These are phyloP conservation scores for Diplazon laetatorius DNA, from an alignment of 2,888 invertebrate species.

Conservation along the genomic window DNA sequence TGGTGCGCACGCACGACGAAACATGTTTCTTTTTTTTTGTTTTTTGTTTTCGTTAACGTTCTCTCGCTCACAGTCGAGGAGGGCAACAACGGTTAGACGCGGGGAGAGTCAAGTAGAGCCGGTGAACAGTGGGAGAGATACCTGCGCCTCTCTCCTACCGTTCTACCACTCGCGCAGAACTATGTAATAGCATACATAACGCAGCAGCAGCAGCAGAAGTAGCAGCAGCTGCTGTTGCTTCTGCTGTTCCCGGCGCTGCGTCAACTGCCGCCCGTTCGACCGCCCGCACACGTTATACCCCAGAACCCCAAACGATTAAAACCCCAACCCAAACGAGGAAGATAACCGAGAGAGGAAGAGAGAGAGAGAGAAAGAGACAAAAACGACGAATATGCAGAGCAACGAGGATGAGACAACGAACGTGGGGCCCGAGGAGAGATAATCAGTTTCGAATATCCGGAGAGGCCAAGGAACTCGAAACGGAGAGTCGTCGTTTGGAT, in stretches of 20 bases:
- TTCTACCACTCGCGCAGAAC: conserved; percentile 54
- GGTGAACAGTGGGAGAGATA: conserved; percentile 28
- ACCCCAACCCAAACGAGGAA: conserved; percentile 12
- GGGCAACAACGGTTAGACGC: no score
- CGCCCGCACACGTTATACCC: conserved; percentile 63
- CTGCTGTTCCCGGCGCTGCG: conserved; percentile 41
- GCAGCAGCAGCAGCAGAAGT: conserved; percentile 44
- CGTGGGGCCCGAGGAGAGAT: not conserved
- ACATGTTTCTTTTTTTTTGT: no score
- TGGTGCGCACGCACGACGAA: conserved; percentile 26
- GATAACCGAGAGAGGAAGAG: not conserved
- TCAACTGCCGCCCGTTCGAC: conserved; percentile 37
- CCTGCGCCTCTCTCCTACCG: conserved; percentile 42
- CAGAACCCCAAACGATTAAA: conserved; percentile 56
- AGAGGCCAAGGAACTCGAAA: not conserved
- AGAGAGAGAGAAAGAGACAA: conserved; percentile 6
- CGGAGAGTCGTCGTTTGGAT: not conserved
- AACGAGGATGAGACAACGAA: conserved; percentile 4
- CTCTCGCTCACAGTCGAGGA: no score
- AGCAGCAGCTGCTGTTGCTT: not conserved
- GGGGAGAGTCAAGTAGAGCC: conserved; percentile 22
- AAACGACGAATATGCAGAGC: no score
- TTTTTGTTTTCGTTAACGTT: no score
- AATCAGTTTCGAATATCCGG: conserved; percentile 3
- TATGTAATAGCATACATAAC: conserved; percentile 59